Evolutionary conservation across 2,888 invertebrate species (phyloP).

Genomic region (Beris chalybata): DNA sequence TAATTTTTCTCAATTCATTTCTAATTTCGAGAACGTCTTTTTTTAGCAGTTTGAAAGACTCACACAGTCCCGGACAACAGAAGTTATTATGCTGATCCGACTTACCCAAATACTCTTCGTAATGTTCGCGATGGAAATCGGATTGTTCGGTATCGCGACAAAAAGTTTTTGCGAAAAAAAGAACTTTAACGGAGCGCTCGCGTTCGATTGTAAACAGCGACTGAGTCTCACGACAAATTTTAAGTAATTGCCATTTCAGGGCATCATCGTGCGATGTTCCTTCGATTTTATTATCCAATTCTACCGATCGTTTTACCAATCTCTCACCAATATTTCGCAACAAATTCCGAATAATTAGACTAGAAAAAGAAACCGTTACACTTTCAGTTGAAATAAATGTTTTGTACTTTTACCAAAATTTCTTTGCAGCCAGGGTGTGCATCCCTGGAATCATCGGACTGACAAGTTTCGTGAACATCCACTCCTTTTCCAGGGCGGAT

Average conservation of each 20-base stretch:
- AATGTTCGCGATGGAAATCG: conserved; percentile 57
- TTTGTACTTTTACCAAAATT: conserved; percentile 66
- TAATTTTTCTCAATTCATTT: conserved; percentile 55
- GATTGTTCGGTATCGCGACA: conserved; percentile 66
- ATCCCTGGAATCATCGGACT: conserved; percentile 77
- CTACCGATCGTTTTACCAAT: conserved; percentile 56
- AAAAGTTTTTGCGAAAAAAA: conserved; percentile 79
- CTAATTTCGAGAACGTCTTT: conserved; percentile 54
- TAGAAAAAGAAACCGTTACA: conserved; percentile 19
- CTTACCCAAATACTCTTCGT: conserved; percentile 51
- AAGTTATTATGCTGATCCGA: conserved; percentile 55
- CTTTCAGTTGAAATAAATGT: conserved; percentile 39
- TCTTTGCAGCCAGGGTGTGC: conserved; percentile 70
- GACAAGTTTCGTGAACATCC: conserved; percentile 80
- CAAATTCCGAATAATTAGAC: conserved; percentile 57
- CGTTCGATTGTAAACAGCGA: conserved; percentile 75
- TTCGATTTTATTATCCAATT: conserved; percentile 53
- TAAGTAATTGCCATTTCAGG: conserved; percentile 53
- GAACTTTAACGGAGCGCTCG: conserved; percentile 76
- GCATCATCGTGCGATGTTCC: conserved; percentile 46
- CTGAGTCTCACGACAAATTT: conserved; percentile 77
- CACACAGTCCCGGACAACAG: conserved; percentile 62
- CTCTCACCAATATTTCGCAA: conserved; percentile 57
- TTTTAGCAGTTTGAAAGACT: conserved; percentile 65
- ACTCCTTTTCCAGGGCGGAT: conserved; percentile 81